A percentile compares a stretch with the other conserved stretches of the same genome.
These are phyloP conservation scores for Mixornis gularis DNA, from an alignment of 2,113 vertebrate species.

Conservation along the genomic window DNA sequence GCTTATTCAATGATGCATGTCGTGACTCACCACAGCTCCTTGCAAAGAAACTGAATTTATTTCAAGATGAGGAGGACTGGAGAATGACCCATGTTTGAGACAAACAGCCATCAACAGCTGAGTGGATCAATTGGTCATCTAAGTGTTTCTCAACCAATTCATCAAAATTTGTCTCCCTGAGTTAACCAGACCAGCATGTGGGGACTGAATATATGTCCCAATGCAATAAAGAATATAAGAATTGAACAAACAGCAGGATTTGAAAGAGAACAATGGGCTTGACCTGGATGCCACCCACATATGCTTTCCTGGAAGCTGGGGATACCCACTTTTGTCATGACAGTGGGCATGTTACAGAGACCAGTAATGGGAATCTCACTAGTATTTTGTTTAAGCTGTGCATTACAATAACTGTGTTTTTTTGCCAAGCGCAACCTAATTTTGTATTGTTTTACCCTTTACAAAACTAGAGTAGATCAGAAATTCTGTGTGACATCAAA, in stretches of 20 bases:
- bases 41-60: background rate
- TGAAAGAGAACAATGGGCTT: background rate
- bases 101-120: background rate
- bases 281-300: background rate
- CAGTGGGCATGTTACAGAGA: background rate
- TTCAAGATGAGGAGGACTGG: background rate
- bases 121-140: background rate
- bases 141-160: background rate
- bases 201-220: background rate
- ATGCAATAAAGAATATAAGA: background rate
- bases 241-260: background rate
- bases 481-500: background rate
- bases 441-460: background rate
- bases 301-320: background rate
- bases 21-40: background rate
- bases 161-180: background rate
- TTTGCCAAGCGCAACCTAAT: background rate
- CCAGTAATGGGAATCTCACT: fast-evolving
- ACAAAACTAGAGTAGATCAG: background rate
- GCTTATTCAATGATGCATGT: background rate
- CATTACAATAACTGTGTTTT: background rate
- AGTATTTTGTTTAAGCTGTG: background rate
- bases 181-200: background rate
- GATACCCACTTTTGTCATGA: background rate
- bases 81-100: background rate